phyloP scores from a whole-genome alignment of 2,113 vertebrate genomes.

The Tachuris rubrigastra region DNA sequence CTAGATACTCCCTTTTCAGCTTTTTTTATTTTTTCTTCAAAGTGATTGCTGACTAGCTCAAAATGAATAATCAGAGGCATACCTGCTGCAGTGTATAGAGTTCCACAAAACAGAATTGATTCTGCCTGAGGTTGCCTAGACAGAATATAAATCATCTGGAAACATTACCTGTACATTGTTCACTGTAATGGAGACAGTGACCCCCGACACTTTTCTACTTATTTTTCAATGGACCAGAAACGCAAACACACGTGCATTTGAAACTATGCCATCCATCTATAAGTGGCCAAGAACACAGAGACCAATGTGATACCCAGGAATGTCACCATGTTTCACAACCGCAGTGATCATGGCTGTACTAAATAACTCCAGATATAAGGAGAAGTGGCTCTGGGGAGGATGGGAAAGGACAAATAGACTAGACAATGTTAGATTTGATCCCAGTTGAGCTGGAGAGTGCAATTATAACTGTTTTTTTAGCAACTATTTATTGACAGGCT shows the following conservation, averaged over 20 bases:
- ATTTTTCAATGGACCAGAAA: background rate
- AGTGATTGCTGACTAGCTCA: background rate
- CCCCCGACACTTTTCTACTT: background rate
- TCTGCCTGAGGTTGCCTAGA: background rate
- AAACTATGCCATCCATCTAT: background rate
- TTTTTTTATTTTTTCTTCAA: background rate
- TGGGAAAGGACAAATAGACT: background rate
- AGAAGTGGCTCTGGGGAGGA: background rate
- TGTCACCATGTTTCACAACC: background rate
- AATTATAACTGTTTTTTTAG: background rate
- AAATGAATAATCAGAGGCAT: background rate
- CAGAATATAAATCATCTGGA: background rate
- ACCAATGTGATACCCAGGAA: background rate
- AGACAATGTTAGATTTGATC: background rate
- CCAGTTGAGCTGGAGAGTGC: background rate
- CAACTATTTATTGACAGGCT: background rate
- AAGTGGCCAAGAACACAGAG: background rate
- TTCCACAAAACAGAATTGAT: background rate
- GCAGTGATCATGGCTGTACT: background rate
- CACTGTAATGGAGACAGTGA: background rate
- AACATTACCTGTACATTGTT: background rate
- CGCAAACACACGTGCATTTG: background rate
- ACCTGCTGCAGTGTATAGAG: background rate
- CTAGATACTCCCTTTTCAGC: background rate
- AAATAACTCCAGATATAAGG: background rate